These are phyloP conservation scores for Bungarus multicinctus DNA, from an alignment of 2,113 vertebrate species.

Conservation along the genomic window DNA sequence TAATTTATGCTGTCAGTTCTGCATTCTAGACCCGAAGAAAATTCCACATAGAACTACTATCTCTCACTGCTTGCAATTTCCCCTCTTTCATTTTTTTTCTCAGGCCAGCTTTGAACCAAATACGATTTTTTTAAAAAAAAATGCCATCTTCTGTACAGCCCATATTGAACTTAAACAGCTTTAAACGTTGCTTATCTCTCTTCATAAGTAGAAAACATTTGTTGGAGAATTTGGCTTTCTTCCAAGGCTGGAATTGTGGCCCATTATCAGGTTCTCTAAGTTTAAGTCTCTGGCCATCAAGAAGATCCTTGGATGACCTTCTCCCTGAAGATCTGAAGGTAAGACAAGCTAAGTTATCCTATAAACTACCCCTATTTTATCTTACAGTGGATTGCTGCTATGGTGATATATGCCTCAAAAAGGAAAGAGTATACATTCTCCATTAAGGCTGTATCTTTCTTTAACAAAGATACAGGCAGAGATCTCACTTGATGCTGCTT, in stretches of 20 bases:
- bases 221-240: neutral
- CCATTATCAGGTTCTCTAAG: neutral
- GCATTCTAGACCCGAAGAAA: neutral
- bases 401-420: neutral
- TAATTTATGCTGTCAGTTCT: conserved; percentile 14
- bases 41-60: neutral
- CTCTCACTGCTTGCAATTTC: neutral
- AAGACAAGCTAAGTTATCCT: neutral
- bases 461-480: neutral
- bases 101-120: neutral
- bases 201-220: neutral
- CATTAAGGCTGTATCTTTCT: neutral
- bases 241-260: neutral
- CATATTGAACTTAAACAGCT: neutral
- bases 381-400: neutral
- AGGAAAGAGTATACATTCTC: neutral
- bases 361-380: neutral
- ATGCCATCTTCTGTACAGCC: neutral
- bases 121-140: neutral
- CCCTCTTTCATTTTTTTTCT: neutral
- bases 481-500: neutral
- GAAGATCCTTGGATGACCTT: neutral
- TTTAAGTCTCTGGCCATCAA: neutral
- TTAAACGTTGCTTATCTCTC: neutral
- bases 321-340: neutral